Percentiles rank a stretch among this genome's conserved stretches.
Conservation (phyloP, 53 echinoderm and acorn worm species). For the Zoroaster sp. region DNA sequence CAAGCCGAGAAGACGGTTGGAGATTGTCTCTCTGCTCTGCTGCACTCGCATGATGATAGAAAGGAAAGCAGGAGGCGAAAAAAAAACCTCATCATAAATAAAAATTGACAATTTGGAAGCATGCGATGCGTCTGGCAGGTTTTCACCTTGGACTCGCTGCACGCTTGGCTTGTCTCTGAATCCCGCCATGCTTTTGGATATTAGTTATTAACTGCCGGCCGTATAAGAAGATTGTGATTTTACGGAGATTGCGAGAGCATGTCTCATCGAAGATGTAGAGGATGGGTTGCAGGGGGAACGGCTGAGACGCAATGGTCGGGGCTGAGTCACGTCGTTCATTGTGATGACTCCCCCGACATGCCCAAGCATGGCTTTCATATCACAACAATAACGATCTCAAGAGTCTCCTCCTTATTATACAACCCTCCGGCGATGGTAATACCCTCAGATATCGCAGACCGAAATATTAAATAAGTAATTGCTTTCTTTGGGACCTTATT, state of each 20-base stretch:
- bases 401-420: slow-evolving; percentile 1
- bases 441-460: neutral
- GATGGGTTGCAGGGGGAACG: neutral
- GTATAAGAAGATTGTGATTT: slow-evolving; percentile 60
- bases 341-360: neutral
- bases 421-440: slow-evolving; percentile 21
- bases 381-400: slow-evolving; percentile 31
- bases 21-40: slow-evolving; percentile 8
- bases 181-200: slow-evolving; percentile 39
- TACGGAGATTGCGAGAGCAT: slow-evolving; percentile 41
- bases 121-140: neutral
- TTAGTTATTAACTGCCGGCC: slow-evolving; percentile 54
- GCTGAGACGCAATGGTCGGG: neutral
- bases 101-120: slow-evolving; percentile 9
- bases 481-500: slow-evolving; percentile 34
- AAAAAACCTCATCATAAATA: neutral
- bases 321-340: slow-evolving; percentile 42
- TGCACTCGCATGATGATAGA: slow-evolving; percentile 1
- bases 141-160: neutral
- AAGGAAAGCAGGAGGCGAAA: neutral
- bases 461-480: slow-evolving; percentile 54
- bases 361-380: slow-evolving; percentile 15
- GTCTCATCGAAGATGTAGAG: slow-evolving; percentile 12
- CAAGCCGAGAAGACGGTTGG: neutral
- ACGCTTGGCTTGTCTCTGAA: slow-evolving; percentile 26